A percentile compares a stretch with the other conserved stretches of the same genome.
phyloP scores from a whole-genome alignment of 2,113 vertebrate genomes.

The Scopus umbretta region DNA sequence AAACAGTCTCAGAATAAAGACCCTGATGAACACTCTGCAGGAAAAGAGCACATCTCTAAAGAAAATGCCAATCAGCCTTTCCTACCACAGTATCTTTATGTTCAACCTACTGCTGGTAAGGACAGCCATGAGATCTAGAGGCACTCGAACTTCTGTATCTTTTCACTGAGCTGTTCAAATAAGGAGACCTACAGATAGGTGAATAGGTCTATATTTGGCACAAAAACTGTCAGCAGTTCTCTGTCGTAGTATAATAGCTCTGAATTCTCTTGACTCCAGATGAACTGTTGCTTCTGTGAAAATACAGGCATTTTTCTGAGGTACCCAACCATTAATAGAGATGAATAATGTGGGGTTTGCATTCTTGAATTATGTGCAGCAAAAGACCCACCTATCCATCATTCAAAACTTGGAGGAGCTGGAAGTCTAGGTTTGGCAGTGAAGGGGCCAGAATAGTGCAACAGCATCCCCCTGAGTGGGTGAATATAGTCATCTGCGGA shows the following conservation, averaged over 20 bases:
- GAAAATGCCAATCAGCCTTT: constrained; percentile 53
- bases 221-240: not conserved
- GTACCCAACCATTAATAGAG: not conserved
- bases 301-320: not conserved
- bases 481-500: not conserved
- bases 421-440: not conserved
- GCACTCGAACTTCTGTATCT: not conserved
- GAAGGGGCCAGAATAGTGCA: not conserved
- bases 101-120: constrained; percentile 84
- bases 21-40: constrained; percentile 5
- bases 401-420: not conserved
- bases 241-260: not conserved
- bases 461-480: not conserved
- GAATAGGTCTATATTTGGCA: not conserved
- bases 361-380: not conserved
- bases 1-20: constrained; percentile 1
- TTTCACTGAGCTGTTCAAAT: not conserved
- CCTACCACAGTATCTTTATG: constrained; percentile 80
- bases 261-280: not conserved
- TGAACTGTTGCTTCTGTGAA: not conserved
- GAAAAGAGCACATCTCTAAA: constrained; percentile 35
- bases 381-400: not conserved
- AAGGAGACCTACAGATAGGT: not conserved
- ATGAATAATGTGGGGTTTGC: not conserved
- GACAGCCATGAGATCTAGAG: not conserved